A percentile compares a stretch with the other conserved stretches of the same genome.
Conservation (phyloP, 1,140 invertebrate species). For the Drosophila rhopaloa region DNA sequence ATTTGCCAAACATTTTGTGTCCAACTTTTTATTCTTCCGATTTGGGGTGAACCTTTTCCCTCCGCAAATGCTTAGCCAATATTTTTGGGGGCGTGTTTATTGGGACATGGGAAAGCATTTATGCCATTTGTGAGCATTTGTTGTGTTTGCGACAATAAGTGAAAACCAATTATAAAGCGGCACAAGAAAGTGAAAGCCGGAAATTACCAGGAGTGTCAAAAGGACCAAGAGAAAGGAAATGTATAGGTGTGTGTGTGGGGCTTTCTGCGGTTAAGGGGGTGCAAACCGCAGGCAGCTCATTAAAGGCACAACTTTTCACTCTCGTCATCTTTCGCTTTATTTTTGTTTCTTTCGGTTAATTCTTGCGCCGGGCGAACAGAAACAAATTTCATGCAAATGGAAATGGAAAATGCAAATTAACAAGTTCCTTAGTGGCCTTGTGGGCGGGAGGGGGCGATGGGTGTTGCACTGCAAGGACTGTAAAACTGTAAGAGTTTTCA, state of each 20-base stretch:
- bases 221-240: slow-evolving; percentile 9
- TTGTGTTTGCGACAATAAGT: slow-evolving; percentile 61
- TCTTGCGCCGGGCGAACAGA: slow-evolving; percentile 21
- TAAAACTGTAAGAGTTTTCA: slow-evolving; percentile 21
- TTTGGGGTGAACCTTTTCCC: not conserved
- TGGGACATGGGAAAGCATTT: slow-evolving; percentile 37
- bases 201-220: slow-evolving; percentile 58
- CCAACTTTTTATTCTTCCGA: slow-evolving; percentile 42
- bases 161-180: slow-evolving; percentile 68
- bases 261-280: not conserved
- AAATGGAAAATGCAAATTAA: slow-evolving; percentile 66
- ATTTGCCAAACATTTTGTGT: slow-evolving; percentile 61
- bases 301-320: slow-evolving; percentile 41
- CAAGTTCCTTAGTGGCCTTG: slow-evolving; percentile 55
- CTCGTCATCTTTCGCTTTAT: slow-evolving; percentile 3
- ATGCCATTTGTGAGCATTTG: slow-evolving; percentile 58
- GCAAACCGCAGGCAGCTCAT: slow-evolving; percentile 52
- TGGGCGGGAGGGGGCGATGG: not conserved
- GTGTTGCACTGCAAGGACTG: slow-evolving; percentile 7
- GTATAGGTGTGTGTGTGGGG: slow-evolving; percentile 13
- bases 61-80: slow-evolving; percentile 42
- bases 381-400: slow-evolving; percentile 47
- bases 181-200: slow-evolving; percentile 58
- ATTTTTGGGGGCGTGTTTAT: slow-evolving; percentile 5
- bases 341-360: slow-evolving; percentile 38